Conservation (phyloP, 1,140 invertebrate species). For the Metaphire vulgaris region DNA sequence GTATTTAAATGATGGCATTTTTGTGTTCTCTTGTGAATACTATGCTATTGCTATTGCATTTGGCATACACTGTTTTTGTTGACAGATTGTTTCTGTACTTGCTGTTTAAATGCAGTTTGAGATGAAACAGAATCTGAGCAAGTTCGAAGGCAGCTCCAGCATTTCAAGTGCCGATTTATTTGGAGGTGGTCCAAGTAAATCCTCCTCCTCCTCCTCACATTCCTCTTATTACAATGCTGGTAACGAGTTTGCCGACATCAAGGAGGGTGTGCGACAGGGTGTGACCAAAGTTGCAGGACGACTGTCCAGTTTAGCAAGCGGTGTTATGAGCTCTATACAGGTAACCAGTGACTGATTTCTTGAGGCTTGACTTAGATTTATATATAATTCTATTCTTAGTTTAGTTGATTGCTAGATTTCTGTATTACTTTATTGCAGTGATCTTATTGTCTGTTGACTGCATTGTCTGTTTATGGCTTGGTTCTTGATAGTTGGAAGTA, state of each 20-base stretch:
- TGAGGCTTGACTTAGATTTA: too few relatives aligned
- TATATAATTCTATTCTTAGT: too few relatives aligned
- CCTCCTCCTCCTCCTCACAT: conserved; percentile 25
- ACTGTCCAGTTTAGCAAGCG: conserved; percentile 85
- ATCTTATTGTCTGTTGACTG: too few relatives aligned
- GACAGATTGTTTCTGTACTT: too few relatives aligned
- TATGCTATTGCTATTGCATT: too few relatives aligned
- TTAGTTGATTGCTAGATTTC: too few relatives aligned
- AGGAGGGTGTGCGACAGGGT: conserved; percentile 89
- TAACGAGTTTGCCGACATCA: conserved; percentile 86
- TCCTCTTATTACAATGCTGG: conserved; percentile 47
- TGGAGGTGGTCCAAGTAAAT: conserved; percentile 57
- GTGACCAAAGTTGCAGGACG: conserved; percentile 93
- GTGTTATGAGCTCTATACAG: conserved; percentile 85
- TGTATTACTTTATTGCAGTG: too few relatives aligned
- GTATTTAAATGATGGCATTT: too few relatives aligned
- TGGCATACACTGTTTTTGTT: too few relatives aligned
- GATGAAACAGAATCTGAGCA: conserved; percentile 61
- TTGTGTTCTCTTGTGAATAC: too few relatives aligned
- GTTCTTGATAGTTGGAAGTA: too few relatives aligned
- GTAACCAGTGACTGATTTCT: conserved; percentile 43
- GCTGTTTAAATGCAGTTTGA: conserved; percentile 55
- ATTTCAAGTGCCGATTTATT: conserved; percentile 96
- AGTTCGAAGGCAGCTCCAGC: conserved; percentile 66
- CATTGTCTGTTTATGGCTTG: too few relatives aligned